phyloP scores from a whole-genome alignment of 2,888 invertebrate species.

The Lamellibrachia columna region DNA sequence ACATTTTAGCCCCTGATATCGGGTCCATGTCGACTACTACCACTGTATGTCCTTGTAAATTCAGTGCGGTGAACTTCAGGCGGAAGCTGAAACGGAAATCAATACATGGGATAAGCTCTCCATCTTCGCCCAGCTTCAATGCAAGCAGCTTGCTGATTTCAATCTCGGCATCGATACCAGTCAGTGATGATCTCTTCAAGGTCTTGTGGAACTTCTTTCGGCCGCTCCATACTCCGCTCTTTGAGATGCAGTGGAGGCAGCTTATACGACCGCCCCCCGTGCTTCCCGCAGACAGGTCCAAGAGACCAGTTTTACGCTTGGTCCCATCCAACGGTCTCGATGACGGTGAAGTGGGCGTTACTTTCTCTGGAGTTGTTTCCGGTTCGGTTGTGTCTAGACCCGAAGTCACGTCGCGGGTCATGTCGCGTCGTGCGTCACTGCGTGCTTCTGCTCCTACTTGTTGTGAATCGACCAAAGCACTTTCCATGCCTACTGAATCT shows the following conservation, averaged over 20 bases:
- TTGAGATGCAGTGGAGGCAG: not conserved
- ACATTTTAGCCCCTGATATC: conserved; percentile 33
- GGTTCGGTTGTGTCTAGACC: not conserved
- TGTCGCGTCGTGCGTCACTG: not conserved
- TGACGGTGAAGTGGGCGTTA: not conserved
- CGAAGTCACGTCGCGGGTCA: not conserved
- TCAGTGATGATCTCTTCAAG: not conserved
- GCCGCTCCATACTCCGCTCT: not conserved
- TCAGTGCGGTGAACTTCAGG: conserved; percentile 34
- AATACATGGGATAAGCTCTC: not conserved
- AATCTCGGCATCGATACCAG: not conserved
- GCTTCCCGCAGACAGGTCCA: not conserved
- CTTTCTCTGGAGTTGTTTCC: not conserved
- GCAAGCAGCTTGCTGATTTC: not conserved
- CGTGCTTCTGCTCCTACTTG: not conserved
- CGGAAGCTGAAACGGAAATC: conserved; percentile 29
- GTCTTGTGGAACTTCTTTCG: not conserved
- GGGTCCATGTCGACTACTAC: conserved; percentile 28
- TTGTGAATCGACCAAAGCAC: not conserved
- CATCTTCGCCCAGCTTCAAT: not conserved
- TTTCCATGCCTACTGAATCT: not conserved
- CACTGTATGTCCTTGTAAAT: not conserved
- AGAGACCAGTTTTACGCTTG: not conserved
- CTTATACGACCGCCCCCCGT: not conserved
- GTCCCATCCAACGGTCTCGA: not conserved